Evolutionary conservation across 2,888 invertebrate species (phyloP), one percentile per base, ranked within the genome.

Genomic region (Myathropa florea): DNA sequence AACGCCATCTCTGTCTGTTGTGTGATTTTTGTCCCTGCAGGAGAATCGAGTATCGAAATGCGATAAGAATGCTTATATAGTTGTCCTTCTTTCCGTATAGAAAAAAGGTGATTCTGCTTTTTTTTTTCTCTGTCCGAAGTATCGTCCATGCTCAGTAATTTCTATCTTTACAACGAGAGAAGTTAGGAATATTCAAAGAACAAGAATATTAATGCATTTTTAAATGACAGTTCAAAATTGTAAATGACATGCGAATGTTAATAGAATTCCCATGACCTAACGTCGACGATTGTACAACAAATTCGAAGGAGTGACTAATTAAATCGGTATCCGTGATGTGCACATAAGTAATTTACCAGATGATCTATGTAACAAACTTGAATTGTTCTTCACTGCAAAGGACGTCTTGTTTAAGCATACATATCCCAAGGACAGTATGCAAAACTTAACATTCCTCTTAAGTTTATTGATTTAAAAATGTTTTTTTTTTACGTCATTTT

Each of bases 31-130:
- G 57, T 33, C 55, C 57, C 59, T 55, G 28, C 53, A 53, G 72
- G 79, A 59, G 53, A 46, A 72, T 33, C 26, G 84, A 84, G 84
- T 80, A 77, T 81, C 80, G 80, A 84, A 80, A 63, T 84, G 67
- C 57, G 59, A 63, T 55, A 67, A 10, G 55, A 77, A 23, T 3
- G 6, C 2, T 0, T 28, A 71, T 84, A 75, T 71, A 24, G 67
- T 57, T 67, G 65, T 84, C 80, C 72, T 63, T 80, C 28, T 84
- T 81, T 24, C 7, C 12, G 21, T 57, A 68, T 21, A 55, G 36
- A 39, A 63, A 53, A 21, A 68, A 73, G 53, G 33, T 63, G 68
- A 67, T 70, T 80, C 60, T 55, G 65, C 60, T 65, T 60, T 79
- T 77, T 72, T 39, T 71, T 14, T 61, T 33, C 28, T 57, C 33